Evolutionary conservation across 2,888 invertebrate genomes (phyloP).

Genomic region (Amphipyra tragopoginis): DNA sequence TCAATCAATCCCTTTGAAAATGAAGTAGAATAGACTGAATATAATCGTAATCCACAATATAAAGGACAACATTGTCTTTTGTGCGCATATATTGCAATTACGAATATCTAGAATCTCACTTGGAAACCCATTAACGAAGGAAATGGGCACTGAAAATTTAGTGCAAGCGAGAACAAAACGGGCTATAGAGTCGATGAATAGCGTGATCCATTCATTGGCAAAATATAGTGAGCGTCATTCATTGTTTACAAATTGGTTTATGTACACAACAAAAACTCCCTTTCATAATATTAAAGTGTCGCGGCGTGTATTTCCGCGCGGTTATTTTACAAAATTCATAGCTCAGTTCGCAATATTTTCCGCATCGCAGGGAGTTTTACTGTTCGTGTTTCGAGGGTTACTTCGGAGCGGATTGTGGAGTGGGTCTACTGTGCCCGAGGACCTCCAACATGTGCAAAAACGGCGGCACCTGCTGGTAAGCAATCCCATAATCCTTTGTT

Average conservation of each 20-base stretch:
- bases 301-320: conserved; percentile 30
- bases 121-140: conserved; percentile 62
- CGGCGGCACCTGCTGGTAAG: conserved; percentile 96
- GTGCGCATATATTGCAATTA: no score
- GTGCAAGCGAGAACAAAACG: conserved; percentile 64
- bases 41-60: no score
- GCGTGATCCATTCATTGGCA: conserved; percentile 40
- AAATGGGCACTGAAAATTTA: conserved; percentile 71
- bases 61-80: no score
- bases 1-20: no score
- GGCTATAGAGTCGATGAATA: conserved; percentile 17
- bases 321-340: conserved; percentile 54
- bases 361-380: conserved; percentile 91
- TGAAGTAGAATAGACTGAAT: no score
- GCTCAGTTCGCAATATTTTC: conserved; percentile 19
- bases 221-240: conserved; percentile 59
- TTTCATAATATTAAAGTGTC: no score
- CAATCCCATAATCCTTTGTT: conserved; percentile 4
- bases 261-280: no score
- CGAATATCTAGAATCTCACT: no score
- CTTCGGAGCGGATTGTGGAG: conserved; percentile 94
- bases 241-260: no score
- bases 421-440: conserved; percentile 93
- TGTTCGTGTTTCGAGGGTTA: conserved; percentile 96
- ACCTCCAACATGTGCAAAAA: conserved; percentile 92